These are phyloP conservation scores for Physella acuta DNA, from an alignment of 1,140 invertebrate species.

Conservation along the genomic window DNA sequence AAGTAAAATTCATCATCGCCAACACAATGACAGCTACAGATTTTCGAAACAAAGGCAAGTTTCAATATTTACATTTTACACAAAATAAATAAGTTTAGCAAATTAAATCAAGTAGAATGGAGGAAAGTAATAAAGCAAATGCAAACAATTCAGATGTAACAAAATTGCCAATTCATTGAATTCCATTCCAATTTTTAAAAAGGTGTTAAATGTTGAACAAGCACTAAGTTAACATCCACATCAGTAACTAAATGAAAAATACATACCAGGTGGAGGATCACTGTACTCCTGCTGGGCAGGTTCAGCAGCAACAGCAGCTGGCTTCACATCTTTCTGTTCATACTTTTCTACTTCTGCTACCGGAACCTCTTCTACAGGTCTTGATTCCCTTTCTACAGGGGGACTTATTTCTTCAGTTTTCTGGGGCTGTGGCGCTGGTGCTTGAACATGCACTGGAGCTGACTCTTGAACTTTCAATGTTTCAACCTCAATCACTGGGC, in stretches of 20 bases:
- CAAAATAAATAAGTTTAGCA: not conserved
- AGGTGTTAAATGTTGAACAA: too few relatives aligned
- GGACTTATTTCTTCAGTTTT: conserved; percentile 2
- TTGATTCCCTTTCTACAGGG: not conserved
- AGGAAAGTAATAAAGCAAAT: too few relatives aligned
- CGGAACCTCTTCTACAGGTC: not conserved
- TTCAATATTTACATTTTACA: too few relatives aligned
- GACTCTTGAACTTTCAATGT: conserved; percentile 9
- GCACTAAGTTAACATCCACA: too few relatives aligned
- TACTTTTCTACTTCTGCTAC: conserved; percentile 9
- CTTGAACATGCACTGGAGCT: not conserved
- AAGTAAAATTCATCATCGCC: too few relatives aligned
- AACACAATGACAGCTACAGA: too few relatives aligned
- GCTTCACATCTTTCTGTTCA: conserved; percentile 18
- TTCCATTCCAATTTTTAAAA: too few relatives aligned
- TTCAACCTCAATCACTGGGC: conserved; percentile 2
- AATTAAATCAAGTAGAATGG: too few relatives aligned
- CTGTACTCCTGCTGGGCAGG: conserved; percentile 2
- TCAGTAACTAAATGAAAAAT: not conserved
- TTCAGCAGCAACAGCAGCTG: not conserved
- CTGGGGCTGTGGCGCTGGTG: conserved; percentile 7
- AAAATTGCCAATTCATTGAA: too few relatives aligned
- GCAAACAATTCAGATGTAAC: too few relatives aligned
- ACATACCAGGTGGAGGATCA: conserved; percentile 20
- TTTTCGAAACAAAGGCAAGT: too few relatives aligned